Percentiles rank a stretch among this genome's conserved stretches.
Conservation (phyloP, 2,888 invertebrate genomes). For the Plebejus anna region DNA sequence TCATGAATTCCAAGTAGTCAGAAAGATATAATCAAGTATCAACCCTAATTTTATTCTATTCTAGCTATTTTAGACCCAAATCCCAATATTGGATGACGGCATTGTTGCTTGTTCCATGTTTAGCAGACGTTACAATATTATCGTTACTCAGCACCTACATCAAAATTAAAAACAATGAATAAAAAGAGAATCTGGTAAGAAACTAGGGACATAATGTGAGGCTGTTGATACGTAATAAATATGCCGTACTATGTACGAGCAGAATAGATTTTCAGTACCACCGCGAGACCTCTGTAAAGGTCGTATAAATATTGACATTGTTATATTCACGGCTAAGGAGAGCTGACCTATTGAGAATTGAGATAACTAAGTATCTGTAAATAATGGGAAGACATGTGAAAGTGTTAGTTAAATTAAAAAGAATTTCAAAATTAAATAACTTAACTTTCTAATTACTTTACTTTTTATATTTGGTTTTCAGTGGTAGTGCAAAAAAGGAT, state of each 20-base stretch:
- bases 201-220: not conserved
- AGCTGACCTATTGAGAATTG: slow-evolving; percentile 38
- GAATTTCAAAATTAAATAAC: not conserved
- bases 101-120: too few species aligned
- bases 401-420: slow-evolving; percentile 35
- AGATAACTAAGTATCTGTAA: slow-evolving; percentile 25
- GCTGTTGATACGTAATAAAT: not conserved
- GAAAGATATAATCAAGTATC: too few species aligned
- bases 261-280: slow-evolving; percentile 29
- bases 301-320: slow-evolving; percentile 63
- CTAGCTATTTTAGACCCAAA: too few species aligned
- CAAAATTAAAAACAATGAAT: too few species aligned
- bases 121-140: too few species aligned
- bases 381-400: slow-evolving; percentile 64
- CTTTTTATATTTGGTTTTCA: slow-evolving; percentile 22
- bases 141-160: too few species aligned
- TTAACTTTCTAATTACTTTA: not conserved
- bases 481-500: slow-evolving; percentile 60
- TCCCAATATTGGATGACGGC: too few species aligned
- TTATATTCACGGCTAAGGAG: slow-evolving; percentile 61
- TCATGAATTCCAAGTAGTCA: too few species aligned
- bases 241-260: slow-evolving; percentile 26
- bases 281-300: slow-evolving; percentile 58
- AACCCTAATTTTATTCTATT: too few species aligned
- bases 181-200: not conserved